These are phyloP conservation scores for Enteromius paludinosus DNA, from an alignment of 2,797 vertebrate genomes.

Conservation along the genomic window DNA sequence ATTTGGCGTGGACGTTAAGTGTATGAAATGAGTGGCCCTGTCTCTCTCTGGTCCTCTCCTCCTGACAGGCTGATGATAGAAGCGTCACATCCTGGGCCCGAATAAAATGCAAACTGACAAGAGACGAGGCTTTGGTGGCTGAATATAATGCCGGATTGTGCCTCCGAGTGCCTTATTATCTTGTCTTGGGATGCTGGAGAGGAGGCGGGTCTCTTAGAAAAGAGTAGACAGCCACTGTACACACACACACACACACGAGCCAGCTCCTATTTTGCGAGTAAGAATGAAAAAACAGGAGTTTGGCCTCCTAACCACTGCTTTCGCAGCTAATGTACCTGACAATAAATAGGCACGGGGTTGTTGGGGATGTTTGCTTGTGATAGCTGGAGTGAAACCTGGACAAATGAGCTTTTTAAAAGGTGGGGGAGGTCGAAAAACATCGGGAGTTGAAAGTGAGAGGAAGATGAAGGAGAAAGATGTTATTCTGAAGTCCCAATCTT, in stretches of 20 bases:
- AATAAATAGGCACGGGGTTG: constrained; percentile 91
- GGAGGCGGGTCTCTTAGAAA: constrained; percentile 86
- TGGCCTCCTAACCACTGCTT: constrained; percentile 99
- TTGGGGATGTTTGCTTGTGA: constrained; percentile 88
- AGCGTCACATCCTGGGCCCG: constrained; percentile 97
- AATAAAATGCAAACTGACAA: constrained; percentile 99
- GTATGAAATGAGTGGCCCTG: constrained; percentile 98
- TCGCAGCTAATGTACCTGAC: constrained; percentile 96
- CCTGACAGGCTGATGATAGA: constrained; percentile 99
- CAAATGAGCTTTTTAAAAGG: constrained; percentile 86
- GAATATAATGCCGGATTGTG: constrained; percentile 99
- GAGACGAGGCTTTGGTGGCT: constrained; percentile 99
- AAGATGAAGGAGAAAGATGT: constrained; percentile 57
- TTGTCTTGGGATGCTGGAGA: constrained; percentile 99
- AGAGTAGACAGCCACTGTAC: constrained; percentile 87
- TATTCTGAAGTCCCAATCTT: constrained; percentile 28
- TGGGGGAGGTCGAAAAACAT: constrained; percentile 70
- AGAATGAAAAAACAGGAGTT: constrained; percentile 82
- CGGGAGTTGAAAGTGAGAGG: constrained; percentile 61
- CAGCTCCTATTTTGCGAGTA: constrained; percentile 25
- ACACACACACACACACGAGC: constrained; percentile 35
- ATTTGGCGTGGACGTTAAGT: constrained; percentile 99
- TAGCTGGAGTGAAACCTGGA: constrained; percentile 94
- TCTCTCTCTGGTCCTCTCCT: constrained; percentile 89
- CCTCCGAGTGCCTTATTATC: constrained; percentile 99